Percentiles rank a stretch among this genome's conserved stretches.
phyloP scores from a whole-genome alignment of 1,140 invertebrate species.

The Ostrea denselamellosa region DNA sequence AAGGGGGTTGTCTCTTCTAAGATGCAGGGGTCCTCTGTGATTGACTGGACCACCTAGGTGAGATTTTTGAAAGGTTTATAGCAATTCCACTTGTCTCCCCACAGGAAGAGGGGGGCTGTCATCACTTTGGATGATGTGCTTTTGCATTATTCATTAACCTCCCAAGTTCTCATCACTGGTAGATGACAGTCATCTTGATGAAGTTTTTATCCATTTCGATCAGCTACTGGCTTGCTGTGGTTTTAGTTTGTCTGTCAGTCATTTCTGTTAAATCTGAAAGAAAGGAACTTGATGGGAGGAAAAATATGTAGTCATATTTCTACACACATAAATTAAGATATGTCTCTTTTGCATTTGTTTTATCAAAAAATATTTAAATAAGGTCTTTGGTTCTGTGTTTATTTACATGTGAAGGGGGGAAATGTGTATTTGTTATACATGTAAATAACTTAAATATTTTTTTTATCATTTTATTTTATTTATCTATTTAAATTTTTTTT shows the following conservation, averaged over 20 bases:
- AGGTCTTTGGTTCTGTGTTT: too few species aligned
- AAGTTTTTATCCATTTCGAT: background rate
- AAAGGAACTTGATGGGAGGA: too few species aligned
- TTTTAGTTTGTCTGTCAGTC: background rate
- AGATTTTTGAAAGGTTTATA: slow-evolving; percentile 7
- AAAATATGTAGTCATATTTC: too few species aligned
- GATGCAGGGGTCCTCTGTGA: background rate
- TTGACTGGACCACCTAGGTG: slow-evolving; percentile 15
- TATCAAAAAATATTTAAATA: too few species aligned
- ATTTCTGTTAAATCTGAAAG: background rate
- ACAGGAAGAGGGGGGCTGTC: background rate
- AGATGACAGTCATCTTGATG: background rate
- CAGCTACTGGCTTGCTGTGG: background rate
- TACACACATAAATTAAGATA: too few species aligned
- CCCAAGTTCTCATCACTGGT: background rate
- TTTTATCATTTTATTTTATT: too few species aligned
- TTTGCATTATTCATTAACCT: slow-evolving; percentile 26
- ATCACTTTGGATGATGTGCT: background rate
- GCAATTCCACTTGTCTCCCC: background rate
- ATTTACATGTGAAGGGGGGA: too few species aligned
- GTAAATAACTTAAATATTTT: too few species aligned
- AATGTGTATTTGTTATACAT: too few species aligned
- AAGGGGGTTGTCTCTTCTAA: background rate
- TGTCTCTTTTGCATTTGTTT: too few species aligned
- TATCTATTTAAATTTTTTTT: too few species aligned